phyloP scores from a whole-genome alignment of 2,113 vertebrate genomes.

The Xiphorhynchus elegans region DNA sequence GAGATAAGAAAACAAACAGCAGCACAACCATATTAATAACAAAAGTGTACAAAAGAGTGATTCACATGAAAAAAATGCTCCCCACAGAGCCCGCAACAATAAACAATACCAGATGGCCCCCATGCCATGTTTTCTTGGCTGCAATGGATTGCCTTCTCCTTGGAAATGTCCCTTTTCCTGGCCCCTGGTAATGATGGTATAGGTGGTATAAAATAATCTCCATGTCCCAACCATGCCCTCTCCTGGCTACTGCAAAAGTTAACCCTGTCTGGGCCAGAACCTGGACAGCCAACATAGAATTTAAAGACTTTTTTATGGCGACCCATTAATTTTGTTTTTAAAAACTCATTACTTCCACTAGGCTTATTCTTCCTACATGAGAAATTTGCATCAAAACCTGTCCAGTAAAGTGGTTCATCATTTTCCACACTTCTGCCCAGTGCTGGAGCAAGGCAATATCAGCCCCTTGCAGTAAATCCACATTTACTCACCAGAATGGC shows the following conservation, averaged over 20 bases:
- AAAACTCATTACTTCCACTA: not conserved
- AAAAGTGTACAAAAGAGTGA: no score
- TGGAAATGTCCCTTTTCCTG: not conserved
- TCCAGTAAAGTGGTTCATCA: not conserved
- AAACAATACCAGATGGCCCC: not conserved
- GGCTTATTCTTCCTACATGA: not conserved
- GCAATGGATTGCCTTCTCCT: not conserved
- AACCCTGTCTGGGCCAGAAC: not conserved
- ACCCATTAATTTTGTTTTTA: not conserved
- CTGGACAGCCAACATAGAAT: not conserved
- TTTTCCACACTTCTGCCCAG: not conserved
- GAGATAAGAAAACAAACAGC: no score
- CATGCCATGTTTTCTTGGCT: rapidly evolving
- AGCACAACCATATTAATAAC: no score
- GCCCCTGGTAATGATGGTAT: not conserved
- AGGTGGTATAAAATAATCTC: not conserved
- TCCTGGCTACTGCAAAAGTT: not conserved
- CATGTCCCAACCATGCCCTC: not conserved
- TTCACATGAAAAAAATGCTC: not conserved
- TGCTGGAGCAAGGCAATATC: not conserved
- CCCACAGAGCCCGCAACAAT: not conserved
- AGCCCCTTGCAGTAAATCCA: not conserved
- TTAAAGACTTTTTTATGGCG: not conserved
- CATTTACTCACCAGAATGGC: not conserved
- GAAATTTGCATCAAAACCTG: not conserved